Base-by-base conservation (phyloP, 1,140 invertebrate genomes). In the Drosophila orosa region DNA sequence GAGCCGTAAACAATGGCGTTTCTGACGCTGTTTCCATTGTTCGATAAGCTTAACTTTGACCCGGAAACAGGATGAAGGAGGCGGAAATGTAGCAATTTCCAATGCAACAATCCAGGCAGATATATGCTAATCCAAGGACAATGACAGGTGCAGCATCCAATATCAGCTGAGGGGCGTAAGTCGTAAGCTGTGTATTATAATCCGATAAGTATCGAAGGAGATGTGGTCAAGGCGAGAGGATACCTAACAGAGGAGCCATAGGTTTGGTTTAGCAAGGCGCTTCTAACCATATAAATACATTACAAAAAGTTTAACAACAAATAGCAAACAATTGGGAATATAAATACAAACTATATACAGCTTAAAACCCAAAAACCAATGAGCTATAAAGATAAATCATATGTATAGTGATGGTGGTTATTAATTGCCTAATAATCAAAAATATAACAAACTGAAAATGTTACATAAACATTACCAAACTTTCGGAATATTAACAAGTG, bases 31-130 rank as follows among this genome's bases (percentile, higher is more conserved):
- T 66, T 35, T 3, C 22, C 61, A 58, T 75, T 75, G 72, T 78
- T 61, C 44, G 40, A 71, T 54, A 33, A 60, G 58, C 66, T 75
- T 82, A 84, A 79, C 37, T 50, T 42, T 39, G 47, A 68, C 33
- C 58, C 37, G 48, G 66, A 47, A 78, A 37, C 25, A 17, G 17
- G 44, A 44, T 35, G 31, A 19, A 35, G 44, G 12, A 25, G 17
- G 5, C 35, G 31, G 44, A 7, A 29, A 37, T 5, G 35, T 19
- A 44, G 69, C 54, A 50, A 58, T 71, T 50, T 72, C 15, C 17
- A 69, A 33, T 48, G 19, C 31, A 29, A 1, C 13, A 25, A 48
- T 45, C 19, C 24, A 10, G 52, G 15, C 10, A 22, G 13, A 55
- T 27, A 27, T 17, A 65, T 59, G 39, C 39, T 44, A 65, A 61